These are phyloP conservation scores for Trogon surrucura DNA, from an alignment of 2,113 vertebrate species.

Conservation along the genomic window DNA sequence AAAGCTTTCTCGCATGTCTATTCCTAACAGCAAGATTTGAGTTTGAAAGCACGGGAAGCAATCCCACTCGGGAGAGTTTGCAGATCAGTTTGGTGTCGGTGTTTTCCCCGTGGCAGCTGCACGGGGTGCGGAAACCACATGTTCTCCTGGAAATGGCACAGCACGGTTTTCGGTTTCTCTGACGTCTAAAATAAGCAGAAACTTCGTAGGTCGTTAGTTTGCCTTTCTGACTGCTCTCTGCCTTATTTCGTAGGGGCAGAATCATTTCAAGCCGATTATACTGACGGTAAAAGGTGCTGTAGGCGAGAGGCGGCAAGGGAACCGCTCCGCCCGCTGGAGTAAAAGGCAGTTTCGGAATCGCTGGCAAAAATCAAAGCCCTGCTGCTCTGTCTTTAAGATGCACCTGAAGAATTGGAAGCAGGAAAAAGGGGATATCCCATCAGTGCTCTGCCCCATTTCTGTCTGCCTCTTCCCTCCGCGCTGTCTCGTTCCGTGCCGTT, in stretches of 20 bases:
- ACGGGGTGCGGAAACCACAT: background rate
- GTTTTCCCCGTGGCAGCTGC: background rate
- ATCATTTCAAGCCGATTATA: background rate
- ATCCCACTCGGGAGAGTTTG: background rate
- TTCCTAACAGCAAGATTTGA: background rate
- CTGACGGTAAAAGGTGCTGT: background rate
- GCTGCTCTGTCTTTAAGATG: background rate
- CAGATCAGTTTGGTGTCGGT: background rate
- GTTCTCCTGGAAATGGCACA: background rate
- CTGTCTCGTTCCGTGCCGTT: background rate
- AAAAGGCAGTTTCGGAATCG: background rate
- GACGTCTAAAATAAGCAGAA: background rate
- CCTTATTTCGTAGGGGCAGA: background rate
- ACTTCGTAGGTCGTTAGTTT: background rate
- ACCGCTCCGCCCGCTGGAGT: background rate
- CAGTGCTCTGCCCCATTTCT: background rate
- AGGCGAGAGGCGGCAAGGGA: background rate
- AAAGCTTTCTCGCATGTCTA: background rate
- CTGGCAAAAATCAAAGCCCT: background rate
- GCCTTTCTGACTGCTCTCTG: background rate
- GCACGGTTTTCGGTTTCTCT: background rate
- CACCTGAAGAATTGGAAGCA: no score
- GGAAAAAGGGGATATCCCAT: background rate
- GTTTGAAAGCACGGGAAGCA: background rate
- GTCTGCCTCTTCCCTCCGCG: background rate